Conservation (phyloP, 2,888 invertebrate species). For the Volucella inflata region DNA sequence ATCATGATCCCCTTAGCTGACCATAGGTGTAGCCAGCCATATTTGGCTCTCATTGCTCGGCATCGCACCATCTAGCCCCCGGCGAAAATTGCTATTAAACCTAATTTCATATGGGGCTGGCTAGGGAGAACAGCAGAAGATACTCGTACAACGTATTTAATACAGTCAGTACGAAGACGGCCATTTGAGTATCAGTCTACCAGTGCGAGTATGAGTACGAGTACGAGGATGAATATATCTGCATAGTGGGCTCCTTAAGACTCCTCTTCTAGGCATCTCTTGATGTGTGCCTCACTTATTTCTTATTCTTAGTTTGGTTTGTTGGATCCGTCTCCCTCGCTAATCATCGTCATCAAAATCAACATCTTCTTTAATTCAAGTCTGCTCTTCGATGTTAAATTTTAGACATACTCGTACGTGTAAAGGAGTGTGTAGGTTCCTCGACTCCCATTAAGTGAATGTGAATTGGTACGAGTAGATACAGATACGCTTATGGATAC, state of each 20-base stretch:
- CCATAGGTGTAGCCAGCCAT: conserved; percentile 53
- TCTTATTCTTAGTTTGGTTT: no score
- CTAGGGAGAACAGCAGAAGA: conserved; percentile 1
- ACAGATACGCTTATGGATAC: no score
- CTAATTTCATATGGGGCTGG: conserved; percentile 52
- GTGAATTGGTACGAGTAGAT: no score
- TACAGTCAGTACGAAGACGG: not conserved
- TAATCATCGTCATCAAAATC: conserved; percentile 62
- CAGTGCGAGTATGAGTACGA: no score
- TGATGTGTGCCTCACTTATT: not conserved
- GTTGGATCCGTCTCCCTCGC: conserved; percentile 4
- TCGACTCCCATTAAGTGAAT: no score
- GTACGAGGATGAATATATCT: no score
- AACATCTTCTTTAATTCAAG: conserved; percentile 68
- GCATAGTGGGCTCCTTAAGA: not conserved
- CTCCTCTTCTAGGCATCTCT: conserved; percentile 3
- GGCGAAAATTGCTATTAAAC: conserved; percentile 73
- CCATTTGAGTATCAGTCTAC: not conserved
- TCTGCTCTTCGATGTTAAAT: conserved; percentile 29
- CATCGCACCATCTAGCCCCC: conserved; percentile 59
- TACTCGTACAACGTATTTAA: no score
- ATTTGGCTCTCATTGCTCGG: conserved; percentile 48
- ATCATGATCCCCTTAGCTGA: conserved; percentile 62
- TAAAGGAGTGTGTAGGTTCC: no score
- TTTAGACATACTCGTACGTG: conserved; percentile 18